Evolutionary conservation across 1,140 invertebrate species (phyloP).

Genomic region (Rhopalosiphum padi): DNA sequence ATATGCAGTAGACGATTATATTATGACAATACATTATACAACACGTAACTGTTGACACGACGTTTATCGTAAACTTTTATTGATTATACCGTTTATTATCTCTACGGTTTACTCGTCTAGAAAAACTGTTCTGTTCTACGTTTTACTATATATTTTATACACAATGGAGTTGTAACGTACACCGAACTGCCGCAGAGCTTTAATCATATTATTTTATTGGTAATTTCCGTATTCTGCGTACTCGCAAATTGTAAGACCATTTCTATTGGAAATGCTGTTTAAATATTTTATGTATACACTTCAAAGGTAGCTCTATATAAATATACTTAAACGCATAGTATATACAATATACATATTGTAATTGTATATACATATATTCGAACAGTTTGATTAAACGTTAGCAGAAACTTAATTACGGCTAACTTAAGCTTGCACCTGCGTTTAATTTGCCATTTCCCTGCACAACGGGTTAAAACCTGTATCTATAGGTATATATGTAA

Average conservation of each 20-base stretch:
- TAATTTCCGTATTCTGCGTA: background rate
- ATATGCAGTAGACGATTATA: background rate
- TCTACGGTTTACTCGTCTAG: background rate
- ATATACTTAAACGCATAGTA: background rate
- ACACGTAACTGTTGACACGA: background rate
- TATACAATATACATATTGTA: background rate
- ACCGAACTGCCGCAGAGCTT: background rate
- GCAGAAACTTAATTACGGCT: background rate
- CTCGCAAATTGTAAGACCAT: background rate
- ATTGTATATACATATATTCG: background rate
- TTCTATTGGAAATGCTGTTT: background rate
- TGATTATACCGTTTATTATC: background rate
- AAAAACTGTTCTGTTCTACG: background rate
- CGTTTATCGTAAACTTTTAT: background rate
- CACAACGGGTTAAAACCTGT: background rate
- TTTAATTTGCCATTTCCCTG: background rate
- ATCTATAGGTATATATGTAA: background rate
- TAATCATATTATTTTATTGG: background rate
- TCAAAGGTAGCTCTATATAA: background rate
- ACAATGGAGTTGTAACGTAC: background rate
- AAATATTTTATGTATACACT: background rate
- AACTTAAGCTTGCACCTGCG: background rate
- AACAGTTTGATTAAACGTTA: conserved; percentile 19
- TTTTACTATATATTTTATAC: background rate
- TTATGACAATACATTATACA: background rate